Conservation (phyloP, 37 sponge, comb jelly and placozoan genomes). For the Axinella damicornis region DNA sequence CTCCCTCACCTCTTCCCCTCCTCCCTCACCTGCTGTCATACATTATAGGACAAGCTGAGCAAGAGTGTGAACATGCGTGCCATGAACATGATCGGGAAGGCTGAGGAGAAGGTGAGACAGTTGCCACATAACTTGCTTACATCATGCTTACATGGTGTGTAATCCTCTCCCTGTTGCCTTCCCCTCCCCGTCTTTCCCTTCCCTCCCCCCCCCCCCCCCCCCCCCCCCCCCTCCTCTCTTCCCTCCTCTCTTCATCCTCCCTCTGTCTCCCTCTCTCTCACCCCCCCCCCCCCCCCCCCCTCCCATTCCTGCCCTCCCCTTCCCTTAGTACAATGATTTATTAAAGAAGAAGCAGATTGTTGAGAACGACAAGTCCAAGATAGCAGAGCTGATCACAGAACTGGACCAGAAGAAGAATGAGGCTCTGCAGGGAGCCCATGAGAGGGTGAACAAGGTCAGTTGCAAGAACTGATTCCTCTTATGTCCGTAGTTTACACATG, state of each 20-base stretch:
- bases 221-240: not conserved
- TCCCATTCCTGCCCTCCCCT: not conserved
- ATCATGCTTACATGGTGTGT: not conserved
- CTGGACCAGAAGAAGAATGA: conserved; percentile 98
- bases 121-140: not conserved
- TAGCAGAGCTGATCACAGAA: conserved; percentile 86
- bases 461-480: not conserved
- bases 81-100: conserved; percentile 98
- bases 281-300: not conserved
- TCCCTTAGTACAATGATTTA: conserved; percentile 86
- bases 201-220: not conserved
- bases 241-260: not conserved
- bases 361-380: conserved; percentile 95
- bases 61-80: conserved; percentile 99
- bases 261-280: not conserved
- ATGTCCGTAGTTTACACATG: too few species aligned
- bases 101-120: conserved; percentile 90
- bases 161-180: not conserved
- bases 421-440: conserved; percentile 83
- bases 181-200: not conserved
- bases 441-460: conserved; percentile 91
- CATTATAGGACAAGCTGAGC: conserved; percentile 76
- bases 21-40: too few species aligned
- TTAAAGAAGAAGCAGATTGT: conserved; percentile 95
- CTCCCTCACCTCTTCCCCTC: too few species aligned